phyloP scores from a whole-genome alignment of 2,888 invertebrate genomes.

The Cacoxenus indagator region DNA sequence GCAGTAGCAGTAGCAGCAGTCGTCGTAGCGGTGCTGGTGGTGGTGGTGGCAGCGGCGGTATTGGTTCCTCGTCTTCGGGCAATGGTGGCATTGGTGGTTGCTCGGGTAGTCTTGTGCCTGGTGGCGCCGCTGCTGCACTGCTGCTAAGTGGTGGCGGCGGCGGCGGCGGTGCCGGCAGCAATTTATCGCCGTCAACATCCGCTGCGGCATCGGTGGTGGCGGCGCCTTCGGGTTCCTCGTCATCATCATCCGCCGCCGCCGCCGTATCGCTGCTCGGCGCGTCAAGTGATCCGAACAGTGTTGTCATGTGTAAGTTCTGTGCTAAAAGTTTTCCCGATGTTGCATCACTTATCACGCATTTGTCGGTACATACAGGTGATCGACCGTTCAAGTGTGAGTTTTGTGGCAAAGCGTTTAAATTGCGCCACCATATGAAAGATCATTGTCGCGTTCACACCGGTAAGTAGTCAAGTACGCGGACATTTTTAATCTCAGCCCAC shows the following conservation, averaged over 20 bases:
- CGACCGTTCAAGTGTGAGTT: constrained; percentile 94
- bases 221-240: constrained; percentile 63
- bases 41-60: constrained; percentile 40
- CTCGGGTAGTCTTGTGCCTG: constrained; percentile 49
- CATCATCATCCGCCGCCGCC: constrained; percentile 57
- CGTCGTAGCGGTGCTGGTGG: too few relatives aligned
- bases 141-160: constrained; percentile 44
- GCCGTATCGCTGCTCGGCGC: constrained; percentile 60
- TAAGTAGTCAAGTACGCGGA: constrained; percentile 69
- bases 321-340: constrained; percentile 94
- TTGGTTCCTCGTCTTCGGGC: constrained; percentile 69
- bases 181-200: constrained; percentile 60
- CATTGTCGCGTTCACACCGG: constrained; percentile 93
- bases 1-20: too few relatives aligned
- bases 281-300: constrained; percentile 77
- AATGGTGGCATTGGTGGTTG: constrained; percentile 47
- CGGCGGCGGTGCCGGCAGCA: constrained; percentile 48
- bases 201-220: constrained; percentile 61
- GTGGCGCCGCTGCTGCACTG: constrained; percentile 28
- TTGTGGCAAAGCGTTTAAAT: constrained; percentile 93
- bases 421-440: constrained; percentile 94
- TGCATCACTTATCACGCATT: constrained; percentile 86
- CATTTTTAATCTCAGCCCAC: too few relatives aligned
- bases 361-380: constrained; percentile 91
- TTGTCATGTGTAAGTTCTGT: constrained; percentile 92